Evolutionary conservation across 2,888 invertebrate genomes (phyloP), one percentile per base, ranked within the genome.

Genomic region (Cheilosia pagana): DNA sequence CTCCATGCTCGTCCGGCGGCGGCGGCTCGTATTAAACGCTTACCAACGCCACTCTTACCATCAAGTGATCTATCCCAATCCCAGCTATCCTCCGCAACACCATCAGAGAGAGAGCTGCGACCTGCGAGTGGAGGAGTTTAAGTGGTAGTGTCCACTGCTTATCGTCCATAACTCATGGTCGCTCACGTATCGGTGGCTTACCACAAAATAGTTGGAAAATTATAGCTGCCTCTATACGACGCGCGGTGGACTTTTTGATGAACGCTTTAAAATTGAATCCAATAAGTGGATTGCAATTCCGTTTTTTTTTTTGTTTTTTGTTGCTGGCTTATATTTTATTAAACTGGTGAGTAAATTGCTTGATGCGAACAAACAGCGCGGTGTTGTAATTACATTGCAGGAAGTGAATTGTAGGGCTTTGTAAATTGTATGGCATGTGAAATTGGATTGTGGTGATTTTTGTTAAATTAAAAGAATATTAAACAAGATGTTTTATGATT

Each of bases 171-270:
- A 81, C 85, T 85, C 85, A 81, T 85, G 81, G 85, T 67, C 85
- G 81, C 81, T 85, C 85, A 85, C 85, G 85, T 85, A 85, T 85
- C 76, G 85, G 85, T 85, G 85, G 85, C 71, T 85, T 85, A 85
- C 85, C 85, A 76, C 85, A 81, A 85, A 85, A 81, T 85, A 81
- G 81, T 85, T 85, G 81, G 71, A 65, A 85, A 85, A 85, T 85
- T 85, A 85, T 81, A 76, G 75, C 76, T 76, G 43, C 45, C 63
- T 35, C 53, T 19, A 14, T n/a, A 25, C 21, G n/a, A 50, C 23
- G 25, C 8, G 25, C 28, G 28, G 57, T 65, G 10, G 43, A n/a
- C 48, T 45, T 68, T 68, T 67, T 78, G 74, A 78, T 75, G 74
- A 75, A 75, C 68, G 81, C 85, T 81, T 76, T 81, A 76, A 85